Evolutionary conservation across 2,797 vertebrate genomes (phyloP).

Genomic region (Knipowitschia caucasica): DNA sequence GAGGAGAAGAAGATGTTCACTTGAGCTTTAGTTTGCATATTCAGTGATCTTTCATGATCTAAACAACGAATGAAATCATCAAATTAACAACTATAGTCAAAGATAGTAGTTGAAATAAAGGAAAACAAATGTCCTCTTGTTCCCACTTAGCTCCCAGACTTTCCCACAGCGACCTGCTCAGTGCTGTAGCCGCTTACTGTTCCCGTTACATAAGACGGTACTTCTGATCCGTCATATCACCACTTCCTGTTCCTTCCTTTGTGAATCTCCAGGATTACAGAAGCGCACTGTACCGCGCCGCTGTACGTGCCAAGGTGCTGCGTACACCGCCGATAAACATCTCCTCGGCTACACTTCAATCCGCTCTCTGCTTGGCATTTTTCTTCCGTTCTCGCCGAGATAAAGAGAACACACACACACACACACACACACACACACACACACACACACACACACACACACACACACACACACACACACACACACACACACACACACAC

Average conservation of each 20-base stretch:
- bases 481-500: constrained; percentile 34
- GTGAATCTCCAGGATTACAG: constrained; percentile 54
- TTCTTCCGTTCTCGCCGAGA: constrained; percentile 64
- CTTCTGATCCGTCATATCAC: background rate
- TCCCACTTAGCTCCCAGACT: too few species aligned
- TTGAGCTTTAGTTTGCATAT: too few species aligned
- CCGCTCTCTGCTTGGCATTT: constrained; percentile 51
- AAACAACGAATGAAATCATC: too few species aligned
- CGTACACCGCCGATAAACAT: constrained; percentile 60
- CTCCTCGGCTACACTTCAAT: constrained; percentile 68
- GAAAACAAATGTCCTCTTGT: too few species aligned
- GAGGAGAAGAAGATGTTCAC: too few species aligned
- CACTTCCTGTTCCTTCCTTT: background rate
- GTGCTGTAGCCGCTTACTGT: too few species aligned
- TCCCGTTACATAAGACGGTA: background rate
- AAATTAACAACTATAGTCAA: too few species aligned
- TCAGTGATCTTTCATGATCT: too few species aligned
- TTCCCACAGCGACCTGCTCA: too few species aligned
- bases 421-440: constrained; percentile 39
- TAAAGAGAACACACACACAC: constrained; percentile 49
- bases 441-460: constrained; percentile 29
- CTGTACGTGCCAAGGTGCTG: constrained; percentile 39
- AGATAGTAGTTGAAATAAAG: too few species aligned
- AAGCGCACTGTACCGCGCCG: constrained; percentile 33
- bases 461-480: constrained; percentile 42